phyloP scores from a whole-genome alignment of 2,113 vertebrate genomes.

The Chitala chitala region DNA sequence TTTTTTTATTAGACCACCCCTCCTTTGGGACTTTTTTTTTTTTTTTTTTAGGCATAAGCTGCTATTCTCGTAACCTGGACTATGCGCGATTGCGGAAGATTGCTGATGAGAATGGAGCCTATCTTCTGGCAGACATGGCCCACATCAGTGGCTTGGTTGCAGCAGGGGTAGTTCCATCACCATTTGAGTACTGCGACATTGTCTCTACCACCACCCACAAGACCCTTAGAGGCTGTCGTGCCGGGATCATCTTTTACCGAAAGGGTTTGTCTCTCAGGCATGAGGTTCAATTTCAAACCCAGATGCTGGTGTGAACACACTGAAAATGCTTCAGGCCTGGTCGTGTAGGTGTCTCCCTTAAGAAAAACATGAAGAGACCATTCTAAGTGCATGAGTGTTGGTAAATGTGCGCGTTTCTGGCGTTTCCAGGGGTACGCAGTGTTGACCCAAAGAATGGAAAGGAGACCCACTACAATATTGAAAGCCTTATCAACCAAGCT shows the following conservation, averaged over 20 bases:
- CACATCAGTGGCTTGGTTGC: slow-evolving; percentile 93
- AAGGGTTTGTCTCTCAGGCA: slow-evolving; percentile 65
- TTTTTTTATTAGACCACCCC: neutral
- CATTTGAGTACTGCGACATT: slow-evolving; percentile 82
- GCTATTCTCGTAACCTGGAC: slow-evolving; percentile 91
- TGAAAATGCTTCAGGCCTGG: neutral
- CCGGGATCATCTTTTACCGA: slow-evolving; percentile 89
- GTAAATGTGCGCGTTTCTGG: neutral
- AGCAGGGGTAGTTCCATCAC: slow-evolving; percentile 79
- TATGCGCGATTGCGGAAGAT: slow-evolving; percentile 80
- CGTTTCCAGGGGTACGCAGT: slow-evolving; percentile 67
- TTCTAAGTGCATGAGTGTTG: no score
- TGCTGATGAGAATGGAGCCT: slow-evolving; percentile 73
- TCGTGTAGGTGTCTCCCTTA: no score
- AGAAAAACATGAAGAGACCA: no score
- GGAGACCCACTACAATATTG: slow-evolving; percentile 80
- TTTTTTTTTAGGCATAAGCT: slow-evolving; percentile 74
- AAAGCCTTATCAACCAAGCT: slow-evolving; percentile 86
- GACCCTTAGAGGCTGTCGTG: slow-evolving; percentile 86
- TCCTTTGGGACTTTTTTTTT: neutral
- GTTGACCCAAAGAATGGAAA: slow-evolving; percentile 84
- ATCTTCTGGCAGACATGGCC: slow-evolving; percentile 91
- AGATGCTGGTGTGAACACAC: neutral
- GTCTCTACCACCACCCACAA: slow-evolving; percentile 95
- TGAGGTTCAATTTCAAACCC: neutral